Base-by-base conservation (phyloP, 2,888 invertebrate species). In the Ernsta delagoae region DNA sequence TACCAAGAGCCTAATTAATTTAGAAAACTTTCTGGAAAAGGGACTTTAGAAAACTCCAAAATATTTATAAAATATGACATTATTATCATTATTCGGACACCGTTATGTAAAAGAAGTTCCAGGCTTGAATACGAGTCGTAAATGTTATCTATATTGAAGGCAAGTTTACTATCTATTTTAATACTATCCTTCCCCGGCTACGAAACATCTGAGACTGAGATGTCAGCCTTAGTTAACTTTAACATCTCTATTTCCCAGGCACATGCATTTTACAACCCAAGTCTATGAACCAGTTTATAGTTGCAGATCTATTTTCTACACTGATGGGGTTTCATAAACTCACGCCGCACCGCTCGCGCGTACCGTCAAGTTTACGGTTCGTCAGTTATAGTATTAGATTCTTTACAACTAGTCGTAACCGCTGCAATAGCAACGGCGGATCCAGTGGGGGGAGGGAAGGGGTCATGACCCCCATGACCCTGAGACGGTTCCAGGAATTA, bases 231-330 rank as follows among this genome's bases (percentile, higher is more conserved):
- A 36, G 36, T 36, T 12, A 16, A 50, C 3, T 50, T 24, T 24
- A 24, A 50, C 16, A 3, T 16, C 50, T 50, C 50, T 24, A 50
- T 50, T 50, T 50, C 50, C 50, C 24, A 12, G 50, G 24, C 2
- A 50, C 8, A 3, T 50, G 3, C 24, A 50, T 16, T 24, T 50
- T 24, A 50, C 24, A 50, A 50, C 50, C 50, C 8, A 50, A 50
- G 16, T 50, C 50, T 50, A 50, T 50, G 7, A 50, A 50, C 50
- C 16, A 50, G 50, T 50, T 50, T 50, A 50, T 50, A 50, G 50
- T 50, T 50, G 12, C 24, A 50, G 50, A n/a, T 50, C 50, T 50
- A 50, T 50, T 50, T 48, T 8, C 50, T 50, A 24, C 24, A 3
- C 50, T 24, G 50, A 50, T 50, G n/a, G 50, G 50, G 16, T 50